Base-by-base conservation (phyloP, 2,797 vertebrate genomes). In the Peromyscus attwateri region DNA sequence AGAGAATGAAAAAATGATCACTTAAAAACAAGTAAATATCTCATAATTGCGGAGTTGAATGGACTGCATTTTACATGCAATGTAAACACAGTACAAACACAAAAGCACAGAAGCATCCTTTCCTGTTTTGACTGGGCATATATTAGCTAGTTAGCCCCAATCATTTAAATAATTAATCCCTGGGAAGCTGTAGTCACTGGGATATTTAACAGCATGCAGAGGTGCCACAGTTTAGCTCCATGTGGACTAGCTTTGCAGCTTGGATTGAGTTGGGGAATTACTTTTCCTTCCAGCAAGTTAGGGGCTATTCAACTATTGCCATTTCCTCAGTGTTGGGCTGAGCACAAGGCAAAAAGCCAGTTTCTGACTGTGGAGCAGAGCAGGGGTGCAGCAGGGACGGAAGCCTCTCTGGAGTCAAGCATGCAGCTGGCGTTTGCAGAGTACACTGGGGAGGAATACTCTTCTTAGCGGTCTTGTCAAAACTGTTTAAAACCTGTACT, bases 351-450 rank as follows among this genome's bases (percentile, higher is more conserved):
- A 87, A 93, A 57, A 90, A 43, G 29, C 25, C 62, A 17, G 4
- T 68, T 27, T n/a, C 66, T 94, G 95, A 76, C 81, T 55, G 27
- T 14, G 55, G 52, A 84, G 79, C 84, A 93, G n/a, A 95, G 37
- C 43, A 19, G 17, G 27, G 17, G 29, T 19, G 3, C 34, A 25
- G 16, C 27, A 49, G 64, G 17, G 70, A 66, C 84, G 96, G 95
- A 96, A 87, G 92, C 55, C 21, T 91, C 55, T 91, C 71, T 55
- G 70, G 40, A 89, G 77, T 91, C 93, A 85, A 91, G 84, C 49
- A 40, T 90, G 90, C 88, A 93, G 84, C 95, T 94, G 93, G 90
- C 76, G 52, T 96, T 94, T 89, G 82, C 79, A 94, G 82, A 84
- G 60, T 43, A 46, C 0, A 0, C 13, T n/a, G n/a, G 40, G 87